Evolutionary conservation across 1,140 invertebrate genomes (phyloP).

Genomic region (Pantala flavescens): DNA sequence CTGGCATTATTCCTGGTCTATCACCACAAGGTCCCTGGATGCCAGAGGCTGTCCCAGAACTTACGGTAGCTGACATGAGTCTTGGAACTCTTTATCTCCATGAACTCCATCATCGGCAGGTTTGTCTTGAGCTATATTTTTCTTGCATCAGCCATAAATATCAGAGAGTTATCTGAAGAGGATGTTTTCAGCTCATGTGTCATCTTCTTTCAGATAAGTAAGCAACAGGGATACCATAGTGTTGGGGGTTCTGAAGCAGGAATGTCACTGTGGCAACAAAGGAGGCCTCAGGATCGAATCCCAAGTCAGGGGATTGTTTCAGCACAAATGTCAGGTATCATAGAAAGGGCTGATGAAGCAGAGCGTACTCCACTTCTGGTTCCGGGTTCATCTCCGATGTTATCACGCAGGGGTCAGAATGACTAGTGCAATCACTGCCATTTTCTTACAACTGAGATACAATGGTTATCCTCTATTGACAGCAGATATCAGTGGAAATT

Average conservation of each 20-base stretch:
- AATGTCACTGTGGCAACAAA: not conserved
- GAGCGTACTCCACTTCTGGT: not conserved
- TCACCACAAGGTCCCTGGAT: slow-evolving; percentile 27
- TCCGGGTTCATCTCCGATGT: not conserved
- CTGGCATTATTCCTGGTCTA: not conserved
- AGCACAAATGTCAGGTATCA: not conserved
- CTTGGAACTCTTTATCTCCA: slow-evolving; percentile 68
- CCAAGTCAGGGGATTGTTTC: not conserved
- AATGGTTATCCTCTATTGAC: too few species aligned
- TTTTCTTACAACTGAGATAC: not conserved
- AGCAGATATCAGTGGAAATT: too few species aligned
- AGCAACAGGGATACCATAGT: not conserved
- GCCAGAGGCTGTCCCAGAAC: slow-evolving; percentile 27
- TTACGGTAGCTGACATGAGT: slow-evolving; percentile 63
- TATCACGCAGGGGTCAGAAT: not conserved
- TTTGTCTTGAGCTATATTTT: slow-evolving; percentile 24
- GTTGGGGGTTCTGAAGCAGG: not conserved
- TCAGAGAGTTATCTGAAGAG: slow-evolving; percentile 13
- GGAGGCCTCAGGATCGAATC: not conserved
- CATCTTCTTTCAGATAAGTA: not conserved
- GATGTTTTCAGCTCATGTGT: not conserved
- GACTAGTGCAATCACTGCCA: not conserved
- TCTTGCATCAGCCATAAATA: too few species aligned
- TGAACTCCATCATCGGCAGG: slow-evolving; percentile 56
- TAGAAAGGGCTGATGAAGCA: not conserved